Base-by-base conservation (phyloP, 2,888 invertebrate species). In the Plebejus argus region DNA sequence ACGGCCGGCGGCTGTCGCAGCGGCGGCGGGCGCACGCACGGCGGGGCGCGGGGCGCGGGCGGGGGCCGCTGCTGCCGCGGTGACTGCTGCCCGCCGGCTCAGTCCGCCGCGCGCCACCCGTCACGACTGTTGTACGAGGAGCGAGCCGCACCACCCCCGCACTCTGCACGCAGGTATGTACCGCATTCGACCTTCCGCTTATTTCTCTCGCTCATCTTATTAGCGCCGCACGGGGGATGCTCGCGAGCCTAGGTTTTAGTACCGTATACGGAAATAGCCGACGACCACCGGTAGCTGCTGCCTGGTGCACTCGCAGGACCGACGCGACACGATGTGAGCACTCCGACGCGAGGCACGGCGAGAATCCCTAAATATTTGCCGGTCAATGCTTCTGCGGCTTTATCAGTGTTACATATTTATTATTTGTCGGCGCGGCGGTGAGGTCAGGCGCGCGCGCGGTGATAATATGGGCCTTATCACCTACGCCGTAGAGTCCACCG, bases 371-470 rank as follows among this genome's bases (percentile, higher is more conserved):
- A 91, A 90, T 91, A 91, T 88, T 87, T 88, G 87, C 88, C 91
- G 92, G 92, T 92, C 93, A 91, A 89, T 91, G 92, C 87, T 91
- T 92, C 91, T 89, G 89, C 88, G 89, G 88, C 86, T 90, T 92
- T 93, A 93, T 93, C 93, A 93, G 91, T 91, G 92, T 92, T 93
- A 93, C 93, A 93, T 92, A 93, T 93, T 93, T 93, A 93, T 93
- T 92, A 92, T 91, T 92, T 91, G 92, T 90, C 91, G 91, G 86
- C 83, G 88, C 85, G 85, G 86, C 88, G 90, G 90, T 92, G 91
- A 92, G 93, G 92, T 92, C 92, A 91, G 90, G 85, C 80, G 91
- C 87, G 90, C 84, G 87, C 90, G 89, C 84, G 86, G 87, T 87
- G 90, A 88, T 86, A 87, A 88, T 86, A 87, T 94, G 89, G 83